These are phyloP conservation scores for Ctena decussata DNA, from an alignment of 2,888 invertebrate genomes.

Conservation along the genomic window DNA sequence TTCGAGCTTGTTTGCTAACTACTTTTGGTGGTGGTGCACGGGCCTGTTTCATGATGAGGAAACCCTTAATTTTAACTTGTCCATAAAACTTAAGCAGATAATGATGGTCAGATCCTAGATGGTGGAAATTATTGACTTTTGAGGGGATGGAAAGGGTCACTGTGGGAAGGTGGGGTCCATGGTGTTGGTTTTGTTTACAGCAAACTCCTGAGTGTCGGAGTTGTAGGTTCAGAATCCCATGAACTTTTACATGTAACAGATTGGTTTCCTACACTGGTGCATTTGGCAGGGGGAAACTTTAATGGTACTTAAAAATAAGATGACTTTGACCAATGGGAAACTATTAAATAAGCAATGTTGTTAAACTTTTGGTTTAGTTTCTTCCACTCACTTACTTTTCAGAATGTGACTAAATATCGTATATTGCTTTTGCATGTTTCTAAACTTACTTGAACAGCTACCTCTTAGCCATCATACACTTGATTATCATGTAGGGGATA, in stretches of 20 bases:
- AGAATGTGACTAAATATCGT: no score
- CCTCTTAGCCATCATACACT: no score
- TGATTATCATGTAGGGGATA: no score
- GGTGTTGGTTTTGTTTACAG: constrained; percentile 85
- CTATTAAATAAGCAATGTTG: constrained; percentile 82
- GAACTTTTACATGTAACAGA: constrained; percentile 85
- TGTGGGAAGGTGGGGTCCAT: constrained; percentile 85
- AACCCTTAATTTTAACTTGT: no score
- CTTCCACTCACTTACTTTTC: no score
- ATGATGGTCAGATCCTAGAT: constrained; percentile 83
- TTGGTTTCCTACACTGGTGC: constrained; percentile 85
- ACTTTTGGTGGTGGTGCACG: no score
- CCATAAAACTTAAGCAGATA: no score
- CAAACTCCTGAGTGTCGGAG: constrained; percentile 65
- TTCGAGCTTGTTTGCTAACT: no score
- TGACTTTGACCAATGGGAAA: constrained; percentile 83
- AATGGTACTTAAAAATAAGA: constrained; percentile 82
- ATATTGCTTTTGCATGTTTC: no score
- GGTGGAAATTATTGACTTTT: constrained; percentile 86
- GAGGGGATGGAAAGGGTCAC: constrained; percentile 83
- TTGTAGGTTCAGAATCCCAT: constrained; percentile 49
- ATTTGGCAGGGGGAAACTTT: constrained; percentile 79
- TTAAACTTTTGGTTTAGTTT: no score
- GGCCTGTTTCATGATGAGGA: no score
- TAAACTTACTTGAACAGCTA: no score